Evolutionary conservation across 2,888 invertebrate species (phyloP), one percentile per base, ranked within the genome.

Genomic region (Lithosia quadra): DNA sequence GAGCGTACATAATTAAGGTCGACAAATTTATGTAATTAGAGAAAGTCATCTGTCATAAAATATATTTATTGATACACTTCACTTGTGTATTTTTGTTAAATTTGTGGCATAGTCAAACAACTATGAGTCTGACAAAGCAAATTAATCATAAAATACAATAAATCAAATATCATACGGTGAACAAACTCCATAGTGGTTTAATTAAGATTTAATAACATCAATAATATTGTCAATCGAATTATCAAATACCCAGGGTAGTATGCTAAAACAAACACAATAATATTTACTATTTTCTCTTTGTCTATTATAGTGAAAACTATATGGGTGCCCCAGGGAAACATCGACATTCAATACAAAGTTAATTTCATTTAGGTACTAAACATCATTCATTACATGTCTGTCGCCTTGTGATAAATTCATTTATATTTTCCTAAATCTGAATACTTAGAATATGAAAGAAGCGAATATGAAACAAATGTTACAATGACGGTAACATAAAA

Each of bases 1-100:
- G 22, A 36, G 49, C 49, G 49, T n/a, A 55, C 15, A 18, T 66
- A 69, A 66, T 70, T 62, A 60, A 22, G 24, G 58, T 55, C 64
- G 63, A 67, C 58, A 62, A 68, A 60, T 65, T 62, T 15, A 39
- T n/a, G 36, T 65, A 39, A 36, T 24, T 58, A 21, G 61, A 13
- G 24, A 39, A 64, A 56, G 57, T 62, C 58, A 57, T 65, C 62
- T n/a, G n/a, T n/a, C 15, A 57, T 39, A 24, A 61, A 21, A 56
- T 39, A 67, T 34, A 62, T 43, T 43, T 62, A 49, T 60, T 53
- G n/a, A 39, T 53, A 61, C 9, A 18, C 57, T 43, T 18, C 33
- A 33, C 49, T 58, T 18, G 11, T 11, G 33, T n/a, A 4, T 9
- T 18, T 4, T 33, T 11, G n/a, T 58, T 58, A 7, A 33, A 33